phyloP scores from a whole-genome alignment of 1,140 invertebrate species.

The Arion vulgaris region DNA sequence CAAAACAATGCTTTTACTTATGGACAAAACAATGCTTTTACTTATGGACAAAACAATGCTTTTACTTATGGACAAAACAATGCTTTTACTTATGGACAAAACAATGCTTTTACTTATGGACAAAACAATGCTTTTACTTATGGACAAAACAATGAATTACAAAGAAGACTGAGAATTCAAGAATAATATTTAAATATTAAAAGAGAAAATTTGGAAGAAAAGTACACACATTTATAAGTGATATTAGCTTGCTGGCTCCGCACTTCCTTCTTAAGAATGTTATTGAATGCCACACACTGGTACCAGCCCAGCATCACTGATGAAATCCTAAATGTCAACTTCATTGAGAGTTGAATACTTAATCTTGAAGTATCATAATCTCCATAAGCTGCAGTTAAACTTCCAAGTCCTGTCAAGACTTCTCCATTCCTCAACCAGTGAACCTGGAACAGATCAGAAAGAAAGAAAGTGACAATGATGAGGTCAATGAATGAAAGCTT shows the following conservation, averaged over 20 bases:
- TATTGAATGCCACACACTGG: constrained; percentile 48
- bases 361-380: constrained; percentile 38
- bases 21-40: no score
- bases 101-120: no score
- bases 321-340: constrained; percentile 40
- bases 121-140: no score
- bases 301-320: constrained; percentile 32
- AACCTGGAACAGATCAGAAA: constrained; percentile 27
- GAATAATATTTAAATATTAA: no score
- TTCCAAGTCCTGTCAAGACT: constrained; percentile 41
- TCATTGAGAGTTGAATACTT: constrained; percentile 51
- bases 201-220: no score
- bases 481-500: no score
- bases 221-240: not conserved
- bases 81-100: no score
- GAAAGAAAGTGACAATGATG: not conserved
- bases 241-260: constrained; percentile 16
- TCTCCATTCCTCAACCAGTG: constrained; percentile 53
- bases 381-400: constrained; percentile 50
- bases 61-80: no score
- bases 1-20: no score
- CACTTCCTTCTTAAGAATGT: not conserved
- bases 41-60: no score
- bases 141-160: not conserved
- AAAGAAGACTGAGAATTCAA: not conserved